These are phyloP conservation scores for Sesia bembeciformis DNA, from an alignment of 2,888 invertebrate species.

Conservation along the genomic window DNA sequence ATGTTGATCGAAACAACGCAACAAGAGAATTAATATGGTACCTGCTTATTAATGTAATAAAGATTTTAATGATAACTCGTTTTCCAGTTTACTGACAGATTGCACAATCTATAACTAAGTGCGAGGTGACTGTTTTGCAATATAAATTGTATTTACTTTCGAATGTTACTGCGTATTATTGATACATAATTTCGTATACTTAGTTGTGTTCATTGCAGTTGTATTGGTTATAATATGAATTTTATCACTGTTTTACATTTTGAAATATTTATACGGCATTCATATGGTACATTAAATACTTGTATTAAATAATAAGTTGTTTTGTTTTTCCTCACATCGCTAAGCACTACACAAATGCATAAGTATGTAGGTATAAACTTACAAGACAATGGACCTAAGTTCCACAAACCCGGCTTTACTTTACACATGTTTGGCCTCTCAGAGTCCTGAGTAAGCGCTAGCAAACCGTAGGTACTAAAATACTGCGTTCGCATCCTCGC, in stretches of 20 bases:
- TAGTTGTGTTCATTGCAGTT: constrained; percentile 60
- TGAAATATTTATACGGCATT: constrained; percentile 75
- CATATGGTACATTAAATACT: constrained; percentile 73
- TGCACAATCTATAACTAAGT: neutral
- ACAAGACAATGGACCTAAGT: no score
- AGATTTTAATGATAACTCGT: neutral
- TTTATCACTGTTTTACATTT: constrained; percentile 76
- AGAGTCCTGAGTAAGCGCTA: no score
- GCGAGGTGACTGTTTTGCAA: neutral
- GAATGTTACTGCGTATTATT: constrained; percentile 23
- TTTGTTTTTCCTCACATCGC: neutral
- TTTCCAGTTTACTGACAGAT: constrained; percentile 18
- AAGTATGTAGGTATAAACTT: no score
- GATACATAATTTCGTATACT: constrained; percentile 51
- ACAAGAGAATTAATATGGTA: constrained; percentile 50
- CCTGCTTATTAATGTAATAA: constrained; percentile 49
- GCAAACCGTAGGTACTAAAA: no score
- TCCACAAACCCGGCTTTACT: no score
- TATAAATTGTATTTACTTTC: constrained; percentile 29
- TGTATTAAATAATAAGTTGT: constrained; percentile 52
- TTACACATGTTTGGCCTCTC: no score
- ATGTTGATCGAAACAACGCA: constrained; percentile 13
- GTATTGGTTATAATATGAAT: constrained; percentile 71
- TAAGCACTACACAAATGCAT: no score
- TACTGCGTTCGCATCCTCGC: no score